Base-by-base conservation (phyloP, 1,140 invertebrate genomes). In the Adoxophyes honmai region DNA sequence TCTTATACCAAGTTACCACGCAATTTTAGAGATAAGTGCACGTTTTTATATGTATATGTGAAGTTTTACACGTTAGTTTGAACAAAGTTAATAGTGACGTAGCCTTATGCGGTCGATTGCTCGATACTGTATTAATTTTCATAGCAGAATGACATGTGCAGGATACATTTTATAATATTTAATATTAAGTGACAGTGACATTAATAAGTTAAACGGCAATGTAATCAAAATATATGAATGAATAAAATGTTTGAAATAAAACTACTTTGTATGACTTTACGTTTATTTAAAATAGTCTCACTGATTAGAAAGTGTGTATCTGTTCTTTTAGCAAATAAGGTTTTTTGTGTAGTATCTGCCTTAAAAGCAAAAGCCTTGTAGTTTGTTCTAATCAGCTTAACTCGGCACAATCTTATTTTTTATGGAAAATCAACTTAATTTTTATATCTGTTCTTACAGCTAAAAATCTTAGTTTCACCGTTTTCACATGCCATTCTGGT, bases 311-410 rank as follows among this genome's bases (percentile, higher is more conserved):
- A 21, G 18, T 48, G 13, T 52, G 56, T 62, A 65, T 73, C 70
- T 69, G 70, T 67, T 65, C 64, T 67, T 63, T 70, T 10, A 36
- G 48, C 35, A 37, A 63, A 39, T 55, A 62, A 35, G 28, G 6
- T 54, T 6, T 52, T 7, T 59, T 44, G 59, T 78, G 73, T 78
- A 82, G 79, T 80, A 85, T 79, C 78, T 62, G 57, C 67, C 62
- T 75, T 78, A 66, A 33, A 52, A 73, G 65, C 74, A 65, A 60
- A 57, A 13, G 56, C 38, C 54, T 57, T 68, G 66, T 68, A 73
- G 37, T 64, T 73, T 75, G 74, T 82, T 86, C 81, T 84, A 65
- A 73, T 57, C 80, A 88, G 75, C 82, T 83, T 76, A 87, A 81
- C 57, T 58, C 35, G 51, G 52, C 57, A 69, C 38, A 68, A 66